These are phyloP conservation scores for Ictidomys tridecemlineatus DNA, from an alignment of 2,113 vertebrate genomes.

Conservation along the genomic window DNA sequence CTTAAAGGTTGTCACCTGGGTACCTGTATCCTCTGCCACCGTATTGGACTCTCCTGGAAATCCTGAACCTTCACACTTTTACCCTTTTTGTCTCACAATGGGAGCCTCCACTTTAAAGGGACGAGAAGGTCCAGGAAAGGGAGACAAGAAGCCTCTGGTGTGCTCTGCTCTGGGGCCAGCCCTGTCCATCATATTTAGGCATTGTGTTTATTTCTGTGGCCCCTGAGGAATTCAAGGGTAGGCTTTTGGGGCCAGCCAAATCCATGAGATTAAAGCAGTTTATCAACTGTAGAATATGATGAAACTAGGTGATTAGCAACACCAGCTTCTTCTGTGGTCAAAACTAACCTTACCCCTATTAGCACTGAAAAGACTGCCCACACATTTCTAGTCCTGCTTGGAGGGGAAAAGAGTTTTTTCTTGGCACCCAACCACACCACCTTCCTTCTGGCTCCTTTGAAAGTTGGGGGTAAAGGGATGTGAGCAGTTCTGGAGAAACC, in stretches of 20 bases:
- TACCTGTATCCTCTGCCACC: not conserved
- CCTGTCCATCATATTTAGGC: not conserved
- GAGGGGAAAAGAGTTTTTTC: not conserved
- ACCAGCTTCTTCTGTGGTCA: not conserved
- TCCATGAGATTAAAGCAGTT: constrained; percentile 36
- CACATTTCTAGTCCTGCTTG: constrained; percentile 27
- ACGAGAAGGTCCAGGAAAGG: not conserved
- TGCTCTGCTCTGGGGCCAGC: not conserved
- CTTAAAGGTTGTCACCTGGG: not conserved
- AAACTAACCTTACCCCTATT: not conserved
- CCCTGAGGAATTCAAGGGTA: not conserved
- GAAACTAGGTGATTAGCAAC: constrained; percentile 18
- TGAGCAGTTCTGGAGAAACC: not conserved
- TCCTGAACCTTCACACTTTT: not conserved
- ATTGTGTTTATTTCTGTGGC: not conserved
- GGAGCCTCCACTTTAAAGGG: constrained; percentile 10
- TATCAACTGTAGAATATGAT: constrained; percentile 37
- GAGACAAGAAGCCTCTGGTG: not conserved
- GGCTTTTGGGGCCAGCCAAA: not conserved
- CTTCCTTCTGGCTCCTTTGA: not conserved
- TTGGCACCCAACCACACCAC: not conserved
- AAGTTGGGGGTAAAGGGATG: not conserved
- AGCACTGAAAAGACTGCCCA: not conserved
- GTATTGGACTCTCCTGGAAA: not conserved
- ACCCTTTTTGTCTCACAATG: not conserved